Conservation (phyloP, 1,140 invertebrate species). For the Drosophila rhopaloa region DNA sequence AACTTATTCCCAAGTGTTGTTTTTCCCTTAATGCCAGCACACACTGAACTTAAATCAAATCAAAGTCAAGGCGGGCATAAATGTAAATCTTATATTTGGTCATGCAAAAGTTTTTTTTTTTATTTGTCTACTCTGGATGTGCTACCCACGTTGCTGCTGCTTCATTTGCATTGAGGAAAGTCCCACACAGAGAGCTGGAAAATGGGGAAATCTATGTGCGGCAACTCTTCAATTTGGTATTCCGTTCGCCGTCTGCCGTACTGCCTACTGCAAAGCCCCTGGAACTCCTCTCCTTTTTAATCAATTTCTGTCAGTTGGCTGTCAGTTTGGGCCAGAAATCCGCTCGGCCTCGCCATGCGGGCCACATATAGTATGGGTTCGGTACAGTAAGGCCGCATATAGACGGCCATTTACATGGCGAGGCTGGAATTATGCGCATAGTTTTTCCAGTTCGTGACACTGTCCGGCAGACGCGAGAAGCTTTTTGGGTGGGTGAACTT, state of each 20-base stretch:
- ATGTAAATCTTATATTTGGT: constrained; percentile 52
- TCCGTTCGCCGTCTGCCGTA: constrained; percentile 49
- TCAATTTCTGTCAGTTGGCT: constrained; percentile 80
- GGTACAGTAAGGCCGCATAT: constrained; percentile 4
- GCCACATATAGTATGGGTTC: background rate
- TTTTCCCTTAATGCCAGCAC: constrained; percentile 16
- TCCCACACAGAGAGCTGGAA: constrained; percentile 38
- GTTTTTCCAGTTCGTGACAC: constrained; percentile 52
- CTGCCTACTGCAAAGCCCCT: constrained; percentile 57
- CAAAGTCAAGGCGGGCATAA: constrained; percentile 52
- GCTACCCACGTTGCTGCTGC: constrained; percentile 42
- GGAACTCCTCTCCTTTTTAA: constrained; percentile 62
- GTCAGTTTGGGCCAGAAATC: constrained; percentile 63
- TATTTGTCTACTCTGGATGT: constrained; percentile 22
- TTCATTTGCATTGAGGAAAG: constrained; percentile 58
- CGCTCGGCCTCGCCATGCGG: constrained; percentile 23
- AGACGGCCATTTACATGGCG: constrained; percentile 9
- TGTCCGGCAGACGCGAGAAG: constrained; percentile 38
- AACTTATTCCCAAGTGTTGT: constrained; percentile 15
- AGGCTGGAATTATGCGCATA: constrained; percentile 46
- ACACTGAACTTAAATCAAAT: constrained; percentile 45
- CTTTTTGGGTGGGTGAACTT: constrained; percentile 54
- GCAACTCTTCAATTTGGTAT: constrained; percentile 60
- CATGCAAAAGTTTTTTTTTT: constrained; percentile 36
- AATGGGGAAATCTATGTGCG: constrained; percentile 57